A percentile compares a stretch with the other conserved stretches of the same genome.
Evolutionary conservation across 2,113 vertebrate genomes (phyloP).

Genomic region (Melanostigma gelatinosum): DNA sequence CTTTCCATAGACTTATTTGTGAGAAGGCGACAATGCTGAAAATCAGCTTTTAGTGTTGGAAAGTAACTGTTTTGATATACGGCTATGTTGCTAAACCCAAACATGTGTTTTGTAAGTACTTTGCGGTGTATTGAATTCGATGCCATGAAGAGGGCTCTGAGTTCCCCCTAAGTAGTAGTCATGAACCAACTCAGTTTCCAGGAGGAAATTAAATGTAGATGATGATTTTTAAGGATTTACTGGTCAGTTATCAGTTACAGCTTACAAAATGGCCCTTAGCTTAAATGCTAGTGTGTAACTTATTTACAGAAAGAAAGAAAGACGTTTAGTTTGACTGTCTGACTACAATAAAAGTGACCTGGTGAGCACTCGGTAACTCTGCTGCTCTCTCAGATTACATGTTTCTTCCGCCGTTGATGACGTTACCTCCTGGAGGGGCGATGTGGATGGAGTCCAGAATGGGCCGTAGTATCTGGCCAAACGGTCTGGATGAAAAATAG

Average conservation of each 20-base stretch:
- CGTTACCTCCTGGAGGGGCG: conserved; percentile 91
- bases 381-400: conserved; percentile 80
- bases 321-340: conserved; percentile 19
- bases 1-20: neutral
- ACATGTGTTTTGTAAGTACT: neutral
- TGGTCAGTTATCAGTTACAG: conserved; percentile 2
- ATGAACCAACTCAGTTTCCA: neutral
- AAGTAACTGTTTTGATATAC: neutral
- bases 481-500: conserved; percentile 84
- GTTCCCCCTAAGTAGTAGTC: neutral
- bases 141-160: neutral
- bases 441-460: conserved; percentile 95
- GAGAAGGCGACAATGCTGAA: conserved; percentile 34
- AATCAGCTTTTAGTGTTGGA: conserved; percentile 9
- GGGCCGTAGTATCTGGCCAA: conserved; percentile 94
- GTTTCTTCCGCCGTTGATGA: conserved; percentile 92
- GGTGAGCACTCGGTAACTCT: conserved; percentile 14
- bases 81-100: conserved; percentile 19
- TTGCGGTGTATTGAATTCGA: conserved; percentile 5
- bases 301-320: conserved; percentile 11
- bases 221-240: neutral
- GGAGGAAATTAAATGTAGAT: neutral
- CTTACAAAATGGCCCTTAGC: neutral
- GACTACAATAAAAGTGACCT: conserved; percentile 67
- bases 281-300: neutral